phyloP scores from a whole-genome alignment of 2,797 vertebrate genomes.

The Notolepis coatsorum region DNA sequence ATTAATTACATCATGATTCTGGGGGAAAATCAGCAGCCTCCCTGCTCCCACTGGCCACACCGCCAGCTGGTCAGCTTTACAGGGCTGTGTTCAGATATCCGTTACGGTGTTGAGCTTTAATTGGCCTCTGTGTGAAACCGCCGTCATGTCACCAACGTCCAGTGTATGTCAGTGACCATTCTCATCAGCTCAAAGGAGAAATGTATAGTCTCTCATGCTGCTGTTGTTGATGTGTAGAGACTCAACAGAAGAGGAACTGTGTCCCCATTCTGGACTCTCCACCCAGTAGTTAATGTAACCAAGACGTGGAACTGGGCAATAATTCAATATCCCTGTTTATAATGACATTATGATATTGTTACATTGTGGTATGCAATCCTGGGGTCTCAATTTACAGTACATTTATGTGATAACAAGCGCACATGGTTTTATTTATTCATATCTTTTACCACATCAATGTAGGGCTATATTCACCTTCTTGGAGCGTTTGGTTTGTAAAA shows the following conservation, averaged over 20 bases:
- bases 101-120: slow-evolving; percentile 12
- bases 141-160: neutral
- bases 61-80: slow-evolving; percentile 46
- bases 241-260: neutral
- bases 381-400: no score
- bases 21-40: slow-evolving; percentile 33
- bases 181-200: neutral
- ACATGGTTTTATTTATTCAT: no score
- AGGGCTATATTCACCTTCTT: no score
- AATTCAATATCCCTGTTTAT: no score
- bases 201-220: neutral
- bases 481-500: no score
- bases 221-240: no score
- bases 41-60: slow-evolving; percentile 17
- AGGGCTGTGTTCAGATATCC: slow-evolving; percentile 17
- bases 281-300: neutral
- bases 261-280: neutral
- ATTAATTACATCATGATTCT: neutral
- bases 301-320: no score
- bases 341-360: no score
- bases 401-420: no score
- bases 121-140: slow-evolving; percentile 20
- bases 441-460: no score
- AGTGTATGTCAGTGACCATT: no score
- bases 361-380: no score